These are phyloP conservation scores for Patella pellucida DNA, from an alignment of 2,888 invertebrate genomes.

Conservation along the genomic window DNA sequence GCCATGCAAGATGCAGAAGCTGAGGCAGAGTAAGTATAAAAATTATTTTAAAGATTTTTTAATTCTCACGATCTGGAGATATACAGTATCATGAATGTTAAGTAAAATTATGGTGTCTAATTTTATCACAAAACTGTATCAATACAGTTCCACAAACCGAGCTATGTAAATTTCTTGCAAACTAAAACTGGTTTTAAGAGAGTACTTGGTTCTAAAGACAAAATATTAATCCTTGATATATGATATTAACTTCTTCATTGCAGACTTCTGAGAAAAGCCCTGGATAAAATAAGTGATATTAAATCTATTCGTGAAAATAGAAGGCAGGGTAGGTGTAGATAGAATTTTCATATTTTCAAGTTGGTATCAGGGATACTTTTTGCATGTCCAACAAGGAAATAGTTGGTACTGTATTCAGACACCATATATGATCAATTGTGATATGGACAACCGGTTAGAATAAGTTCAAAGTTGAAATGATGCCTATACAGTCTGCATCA, in stretches of 20 bases:
- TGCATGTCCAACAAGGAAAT: background rate
- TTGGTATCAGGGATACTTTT: too few species aligned
- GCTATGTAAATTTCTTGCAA: background rate
- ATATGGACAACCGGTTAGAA: background rate
- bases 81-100: too few species aligned
- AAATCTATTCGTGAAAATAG: conserved; percentile 89
- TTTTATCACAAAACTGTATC: too few species aligned
- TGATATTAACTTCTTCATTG: conserved; percentile 24
- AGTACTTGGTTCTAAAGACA: too few species aligned
- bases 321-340: conserved; percentile 70
- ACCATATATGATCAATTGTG: background rate
- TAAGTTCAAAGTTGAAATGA: background rate
- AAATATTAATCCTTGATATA: too few species aligned
- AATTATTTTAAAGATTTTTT: conserved; percentile 1
- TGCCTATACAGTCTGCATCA: too few species aligned
- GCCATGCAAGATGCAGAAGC: conserved; percentile 86
- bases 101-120: too few species aligned
- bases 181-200: too few species aligned
- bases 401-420: background rate
- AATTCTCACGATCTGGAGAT: too few species aligned
- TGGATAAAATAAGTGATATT: conserved; percentile 91
- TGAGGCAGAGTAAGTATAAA: conserved; percentile 80
- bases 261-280: conserved; percentile 81
- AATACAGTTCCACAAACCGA: background rate
- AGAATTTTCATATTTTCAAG: background rate